These are phyloP conservation scores for Abscondita cerata DNA, from an alignment of 2,888 invertebrate genomes.

Conservation along the genomic window DNA sequence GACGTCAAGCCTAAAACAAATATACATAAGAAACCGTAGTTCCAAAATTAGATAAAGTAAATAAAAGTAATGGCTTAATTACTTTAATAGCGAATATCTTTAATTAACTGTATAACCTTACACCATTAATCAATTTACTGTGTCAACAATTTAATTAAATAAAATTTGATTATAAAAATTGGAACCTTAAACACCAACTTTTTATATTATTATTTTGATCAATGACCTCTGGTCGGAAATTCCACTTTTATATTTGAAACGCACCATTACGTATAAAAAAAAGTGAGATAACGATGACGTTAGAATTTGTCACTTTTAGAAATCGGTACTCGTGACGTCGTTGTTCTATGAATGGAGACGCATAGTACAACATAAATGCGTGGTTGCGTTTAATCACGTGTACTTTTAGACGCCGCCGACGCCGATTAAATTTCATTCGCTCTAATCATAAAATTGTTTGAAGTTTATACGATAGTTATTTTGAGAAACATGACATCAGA, in stretches of 20 bases:
- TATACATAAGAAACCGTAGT: too few relatives aligned
- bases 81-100: too few relatives aligned
- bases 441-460: slow-evolving; percentile 11
- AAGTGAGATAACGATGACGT: slow-evolving; percentile 1
- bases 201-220: not conserved
- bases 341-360: slow-evolving; percentile 20
- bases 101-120: too few relatives aligned
- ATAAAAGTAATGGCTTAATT: too few relatives aligned
- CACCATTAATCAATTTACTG: too few relatives aligned
- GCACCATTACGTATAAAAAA: not conserved
- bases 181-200: too few relatives aligned
- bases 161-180: too few relatives aligned
- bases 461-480: slow-evolving; percentile 13
- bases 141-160: too few relatives aligned
- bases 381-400: slow-evolving; percentile 20
- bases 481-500: slow-evolving; percentile 25
- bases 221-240: slow-evolving; percentile 4
- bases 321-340: slow-evolving; percentile 2
- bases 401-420: slow-evolving; percentile 19
- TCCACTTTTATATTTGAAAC: not conserved
- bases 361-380: not conserved
- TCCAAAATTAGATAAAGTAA: too few relatives aligned
- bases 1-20: too few relatives aligned
- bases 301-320: not conserved
- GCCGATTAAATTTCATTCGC: not conserved